Base-by-base conservation (phyloP, 2,113 vertebrate species). In the Barbus barbus region DNA sequence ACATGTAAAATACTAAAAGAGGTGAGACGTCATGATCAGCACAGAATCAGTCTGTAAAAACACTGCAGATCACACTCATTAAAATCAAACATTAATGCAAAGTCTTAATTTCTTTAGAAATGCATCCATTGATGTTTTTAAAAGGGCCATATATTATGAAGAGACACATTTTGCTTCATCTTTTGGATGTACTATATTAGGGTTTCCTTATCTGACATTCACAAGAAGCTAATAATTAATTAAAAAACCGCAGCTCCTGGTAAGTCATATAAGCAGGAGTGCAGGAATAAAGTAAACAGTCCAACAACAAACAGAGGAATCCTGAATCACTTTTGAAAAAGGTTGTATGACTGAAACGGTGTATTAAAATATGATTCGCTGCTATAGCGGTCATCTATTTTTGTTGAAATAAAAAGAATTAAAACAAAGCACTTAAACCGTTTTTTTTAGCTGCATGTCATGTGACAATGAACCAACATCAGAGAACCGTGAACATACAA, bases 1-100 rank as follows among this genome's bases (percentile, higher is more conserved):
- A 81, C 71, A 63, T 71, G 24, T 74, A 33, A 79, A 86, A 79
- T 41, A 71, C 31, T 18, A 65, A 41, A 44, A 79, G 24, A 83
- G 3, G 9, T 8, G n/a, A 65, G 28, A 67, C 38, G 11, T 71
- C 67, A 9, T 41, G 9, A 71, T 71, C 67, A n/a, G 36, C 20
- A 71, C 65, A 69, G 46, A 48, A 48, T 48, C 46, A 48, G 44
- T 11, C 44, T 46, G 13, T 3, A 13, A 2, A 46, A 46, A 46
- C 12, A 46, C 44, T 46, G 44, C 46, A 48, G 31, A 69, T 18
- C 16, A 18, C 31, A 11, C 0, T 36, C 31, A 5, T 6, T 63
- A 2, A 44, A 44, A 65, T 9, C 28, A 9, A 33, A 67, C 12
- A 3, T 67, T 67, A 33, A 20, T 18, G 7, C 63, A 33, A 20